phyloP scores from a whole-genome alignment of 1,140 invertebrate genomes.

The Oncopeltus fasciatus region DNA sequence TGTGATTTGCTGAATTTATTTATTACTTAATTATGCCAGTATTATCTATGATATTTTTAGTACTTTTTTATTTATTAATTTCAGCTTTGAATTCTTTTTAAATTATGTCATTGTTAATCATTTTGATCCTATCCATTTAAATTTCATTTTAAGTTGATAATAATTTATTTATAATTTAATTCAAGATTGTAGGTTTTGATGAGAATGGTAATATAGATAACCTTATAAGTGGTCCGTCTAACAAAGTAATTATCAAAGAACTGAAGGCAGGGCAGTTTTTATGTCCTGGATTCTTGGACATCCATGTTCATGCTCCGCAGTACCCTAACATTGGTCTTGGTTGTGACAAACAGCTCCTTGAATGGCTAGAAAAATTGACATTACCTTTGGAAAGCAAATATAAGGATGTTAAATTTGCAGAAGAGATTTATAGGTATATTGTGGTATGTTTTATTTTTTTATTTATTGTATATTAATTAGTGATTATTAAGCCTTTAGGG shows the following conservation, averaged over 20 bases:
- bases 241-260: not conserved
- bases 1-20: not conserved
- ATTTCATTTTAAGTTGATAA: not conserved
- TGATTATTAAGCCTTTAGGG: no score
- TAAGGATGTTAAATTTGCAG: constrained; percentile 50
- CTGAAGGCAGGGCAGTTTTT: constrained; percentile 15
- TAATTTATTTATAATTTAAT: not conserved
- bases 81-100: not conserved
- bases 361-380: constrained; percentile 77
- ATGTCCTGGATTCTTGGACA: constrained; percentile 70
- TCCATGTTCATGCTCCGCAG: constrained; percentile 79
- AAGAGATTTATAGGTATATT: constrained; percentile 53
- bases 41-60: not conserved
- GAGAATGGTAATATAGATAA: not conserved
- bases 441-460: no score
- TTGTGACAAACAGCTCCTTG: constrained; percentile 58
- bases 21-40: not conserved
- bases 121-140: not conserved
- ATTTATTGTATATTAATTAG: no score
- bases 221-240: not conserved
- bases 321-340: constrained; percentile 70
- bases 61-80: not conserved
- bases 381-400: constrained; percentile 70
- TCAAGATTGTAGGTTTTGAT: not conserved
- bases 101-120: not conserved